These are phyloP conservation scores for Urocolius indicus DNA, from an alignment of 2,113 vertebrate genomes.

Conservation along the genomic window DNA sequence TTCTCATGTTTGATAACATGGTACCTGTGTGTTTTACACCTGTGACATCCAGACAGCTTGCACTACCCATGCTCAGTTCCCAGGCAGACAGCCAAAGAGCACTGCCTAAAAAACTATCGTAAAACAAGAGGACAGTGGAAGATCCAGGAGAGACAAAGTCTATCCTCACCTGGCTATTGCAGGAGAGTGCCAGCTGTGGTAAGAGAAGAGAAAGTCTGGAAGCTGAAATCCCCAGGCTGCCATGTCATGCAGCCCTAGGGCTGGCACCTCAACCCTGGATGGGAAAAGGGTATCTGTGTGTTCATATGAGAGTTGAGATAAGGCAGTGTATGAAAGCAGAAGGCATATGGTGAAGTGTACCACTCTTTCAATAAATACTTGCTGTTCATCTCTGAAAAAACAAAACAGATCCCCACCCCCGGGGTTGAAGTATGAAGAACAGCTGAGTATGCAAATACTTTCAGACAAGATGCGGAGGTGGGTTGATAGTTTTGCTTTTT, in stretches of 20 bases:
- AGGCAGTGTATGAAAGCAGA: neutral
- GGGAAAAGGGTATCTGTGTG: neutral
- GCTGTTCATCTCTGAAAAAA: neutral
- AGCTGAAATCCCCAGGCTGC: neutral
- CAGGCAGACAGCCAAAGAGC: accelerated
- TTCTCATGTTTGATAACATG: neutral
- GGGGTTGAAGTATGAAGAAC: neutral
- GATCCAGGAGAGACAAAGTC: neutral
- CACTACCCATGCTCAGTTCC: neutral
- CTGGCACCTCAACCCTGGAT: neutral
- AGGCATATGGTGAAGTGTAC: neutral
- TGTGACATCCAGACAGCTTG: neutral
- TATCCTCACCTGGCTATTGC: neutral
- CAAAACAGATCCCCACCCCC: neutral
- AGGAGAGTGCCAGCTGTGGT: neutral
- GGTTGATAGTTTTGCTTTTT: neutral
- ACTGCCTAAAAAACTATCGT: accelerated
- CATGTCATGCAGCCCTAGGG: too few relatives aligned
- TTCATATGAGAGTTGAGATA: neutral
- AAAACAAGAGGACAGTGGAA: neutral
- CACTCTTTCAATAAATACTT: neutral
- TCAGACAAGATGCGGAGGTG: neutral
- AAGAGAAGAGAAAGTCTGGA: neutral
- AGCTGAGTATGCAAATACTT: neutral
- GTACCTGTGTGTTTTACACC: neutral